Evolutionary conservation across 2,797 vertebrate species (phyloP), one percentile per base, ranked within the genome.

Genomic region (Borostomias antarcticus): DNA sequence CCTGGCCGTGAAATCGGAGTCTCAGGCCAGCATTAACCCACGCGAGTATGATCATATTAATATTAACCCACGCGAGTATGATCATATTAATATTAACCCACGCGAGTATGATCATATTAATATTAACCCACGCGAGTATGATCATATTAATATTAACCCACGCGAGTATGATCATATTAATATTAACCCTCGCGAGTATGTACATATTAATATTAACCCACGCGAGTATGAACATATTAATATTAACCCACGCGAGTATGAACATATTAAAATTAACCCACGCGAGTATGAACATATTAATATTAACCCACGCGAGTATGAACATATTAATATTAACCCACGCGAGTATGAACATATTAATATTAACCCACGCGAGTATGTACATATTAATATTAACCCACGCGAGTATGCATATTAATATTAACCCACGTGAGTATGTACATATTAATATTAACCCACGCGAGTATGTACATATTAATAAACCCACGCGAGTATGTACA

Each of bases 301-400:
- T 86, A 84, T 85, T 87, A 86, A 83, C 84, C 82, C 77, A 81
- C 74, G 68, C 74, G 69, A 75, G 66, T 85, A 83, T 83, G 83
- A 85, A 80, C 81, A 86, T 86, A 88, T 88, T 88, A 88, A 87
- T 86, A 84, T 85, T 87, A 86, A 83, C 84, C 82, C 77, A 81
- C 74, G 68, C 74, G 69, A 75, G 66, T 85, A 83, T 83, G 83
- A 85, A 80, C 81, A 86, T 86, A 88, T 88, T 88, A 88, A 87
- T 86, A 84, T 85, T 87, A 86, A 83, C 84, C 82, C 77, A 81
- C 74, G 68, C 74, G 69, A 75, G 66, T 85, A 83, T 83, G 83
- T 86, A 80, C 81, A 86, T 86, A 88, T 88, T 88, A 88, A 87
- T 86, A 84, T 58, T n/a, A n/a, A n/a, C n/a, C n/a, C n/a, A n/a